Evolutionary conservation across 2,888 invertebrate genomes (phyloP), one percentile per base, ranked within the genome.

Genomic region (Bedellia somnulentella): DNA sequence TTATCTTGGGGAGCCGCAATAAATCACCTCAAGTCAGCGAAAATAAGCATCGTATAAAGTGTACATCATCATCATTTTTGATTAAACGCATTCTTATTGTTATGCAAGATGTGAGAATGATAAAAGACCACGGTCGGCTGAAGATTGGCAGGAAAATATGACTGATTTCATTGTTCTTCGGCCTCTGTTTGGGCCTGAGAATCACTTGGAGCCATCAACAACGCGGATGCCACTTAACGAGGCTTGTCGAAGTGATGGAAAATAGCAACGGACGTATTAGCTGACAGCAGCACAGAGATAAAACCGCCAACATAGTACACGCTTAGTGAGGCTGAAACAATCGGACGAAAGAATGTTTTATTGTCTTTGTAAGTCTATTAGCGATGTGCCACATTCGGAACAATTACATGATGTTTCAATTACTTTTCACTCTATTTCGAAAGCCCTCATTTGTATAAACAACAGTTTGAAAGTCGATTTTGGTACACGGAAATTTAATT

Each of bases 81-180:
- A 57, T 64, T 63, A 62, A 67, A 59, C 52, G 58, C 52, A 50
- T 40, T 42, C 44, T 53, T 52, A 55, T 66, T 59, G 54, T 61
- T 70, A 71, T 71, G 62, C 66, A 56, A 48, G 71, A 73, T 71
- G 59, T 43, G 40, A 44, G 38, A 51, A 22, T 14, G 71, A 71
- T 71, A 71, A 67, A 54, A 45, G 47, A 50, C 55, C 60, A 70
- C 67, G 70, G 63, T 71, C 58, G 49, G 70, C 49, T 70, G 71
- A 59, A 44, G 52, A 55, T 52, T 60, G 63, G 60, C 62, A 61
- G 68, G 66, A 63, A 68, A 70, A 68, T 73, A 68, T 73, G 70
- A 70, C 68, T 62, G 73, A 68, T 71, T 68, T 68, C 73, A 75
- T 75, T 75, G 73, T 75, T 73, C 62, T 61, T 52, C 46, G 51